Percentiles rank a stretch among this genome's conserved stretches.
phyloP scores from a whole-genome alignment of 2,888 invertebrate genomes.

The Cataglyphis rosenhaueri region DNA sequence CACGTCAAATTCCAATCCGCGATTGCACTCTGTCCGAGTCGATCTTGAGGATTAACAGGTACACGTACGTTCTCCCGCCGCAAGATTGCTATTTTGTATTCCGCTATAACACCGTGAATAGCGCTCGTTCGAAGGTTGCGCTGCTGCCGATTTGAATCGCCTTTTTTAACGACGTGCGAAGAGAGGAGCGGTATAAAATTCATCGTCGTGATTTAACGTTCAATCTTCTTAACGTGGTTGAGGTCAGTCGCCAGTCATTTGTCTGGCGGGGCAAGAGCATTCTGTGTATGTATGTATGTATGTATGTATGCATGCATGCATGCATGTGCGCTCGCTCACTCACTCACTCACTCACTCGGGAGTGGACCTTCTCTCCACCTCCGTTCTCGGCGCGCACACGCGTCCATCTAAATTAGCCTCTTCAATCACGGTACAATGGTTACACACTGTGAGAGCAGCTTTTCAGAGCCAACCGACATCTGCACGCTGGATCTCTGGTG shows the following conservation, averaged over 20 bases:
- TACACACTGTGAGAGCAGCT: constrained; percentile 65
- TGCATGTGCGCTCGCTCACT: too few species aligned
- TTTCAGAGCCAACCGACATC: constrained; percentile 66
- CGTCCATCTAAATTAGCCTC: constrained; percentile 74
- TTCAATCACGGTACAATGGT: constrained; percentile 73
- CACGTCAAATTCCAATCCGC: constrained; percentile 18
- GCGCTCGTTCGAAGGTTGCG: background rate
- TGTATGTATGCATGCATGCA: background rate
- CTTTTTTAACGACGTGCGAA: constrained; percentile 58
- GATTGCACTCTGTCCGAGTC: background rate
- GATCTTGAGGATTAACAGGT: constrained; percentile 4
- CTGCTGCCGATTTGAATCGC: constrained; percentile 58
- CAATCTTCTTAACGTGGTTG: constrained; percentile 67
- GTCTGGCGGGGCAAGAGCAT: constrained; percentile 62
- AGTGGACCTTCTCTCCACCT: constrained; percentile 60
- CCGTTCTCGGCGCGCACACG: constrained; percentile 56
- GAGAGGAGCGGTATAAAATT: constrained; percentile 51
- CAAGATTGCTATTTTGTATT: constrained; percentile 19
- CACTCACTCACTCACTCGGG: constrained; percentile 26
- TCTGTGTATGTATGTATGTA: constrained; percentile 31
- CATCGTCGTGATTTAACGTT: constrained; percentile 66
- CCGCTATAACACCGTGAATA: background rate
- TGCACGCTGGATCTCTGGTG: constrained; percentile 55
- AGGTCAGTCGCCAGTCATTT: constrained; percentile 72
- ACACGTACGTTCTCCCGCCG: background rate